phyloP scores from a whole-genome alignment of 2,888 invertebrate species.

The Harpagoxenus sublaevis region DNA sequence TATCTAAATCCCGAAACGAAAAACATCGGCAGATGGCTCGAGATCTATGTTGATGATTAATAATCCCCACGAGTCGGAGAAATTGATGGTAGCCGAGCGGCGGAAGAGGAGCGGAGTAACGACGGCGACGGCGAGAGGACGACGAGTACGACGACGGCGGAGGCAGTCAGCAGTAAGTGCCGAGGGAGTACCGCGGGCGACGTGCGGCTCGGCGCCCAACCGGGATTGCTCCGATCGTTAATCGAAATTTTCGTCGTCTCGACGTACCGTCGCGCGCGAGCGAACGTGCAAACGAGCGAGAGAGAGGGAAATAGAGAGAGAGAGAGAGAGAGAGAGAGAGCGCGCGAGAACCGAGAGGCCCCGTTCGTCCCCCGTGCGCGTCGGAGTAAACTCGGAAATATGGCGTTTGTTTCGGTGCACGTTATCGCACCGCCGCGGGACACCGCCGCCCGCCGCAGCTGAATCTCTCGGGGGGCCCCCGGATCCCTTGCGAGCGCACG shows the following conservation, averaged over 20 bases:
- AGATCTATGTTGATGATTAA: conserved; percentile 83
- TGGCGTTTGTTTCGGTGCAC: conserved; percentile 84
- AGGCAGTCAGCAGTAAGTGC: conserved; percentile 28
- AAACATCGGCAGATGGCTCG: conserved; percentile 84
- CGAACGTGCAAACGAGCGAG: neutral
- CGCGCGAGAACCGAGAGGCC: no score
- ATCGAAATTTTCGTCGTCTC: conserved; percentile 63
- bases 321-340: neutral
- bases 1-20: conserved; percentile 76
- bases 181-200: neutral
- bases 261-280: conserved; percentile 3
- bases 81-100: conserved; percentile 66
- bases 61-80: conserved; percentile 64
- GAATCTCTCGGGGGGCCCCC: neutral
- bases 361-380: conserved; percentile 72
- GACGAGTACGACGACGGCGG: neutral
- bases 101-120: conserved; percentile 55
- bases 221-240: conserved; percentile 59
- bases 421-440: conserved; percentile 73
- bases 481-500: neutral
- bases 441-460: conserved; percentile 68
- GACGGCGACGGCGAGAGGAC: conserved; percentile 45
- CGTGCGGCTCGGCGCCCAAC: neutral
- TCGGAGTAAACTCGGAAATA: conserved; percentile 79
- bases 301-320: neutral